Conservation (phyloP, 2,888 invertebrate genomes). For the Dryococelus australis region DNA sequence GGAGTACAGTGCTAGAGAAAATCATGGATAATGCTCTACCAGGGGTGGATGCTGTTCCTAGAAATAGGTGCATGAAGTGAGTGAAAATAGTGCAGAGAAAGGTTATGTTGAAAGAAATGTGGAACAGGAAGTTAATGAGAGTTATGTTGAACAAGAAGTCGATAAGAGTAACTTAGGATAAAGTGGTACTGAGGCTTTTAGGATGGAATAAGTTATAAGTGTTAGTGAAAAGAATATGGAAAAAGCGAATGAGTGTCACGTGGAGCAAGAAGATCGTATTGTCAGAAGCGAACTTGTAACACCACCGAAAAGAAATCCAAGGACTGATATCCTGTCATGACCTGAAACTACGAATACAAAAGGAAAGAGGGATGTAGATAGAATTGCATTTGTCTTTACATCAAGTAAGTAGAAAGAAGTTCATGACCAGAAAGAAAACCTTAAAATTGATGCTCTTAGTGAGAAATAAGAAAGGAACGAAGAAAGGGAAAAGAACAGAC, state of each 20-base stretch:
- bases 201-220: background rate
- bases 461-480: background rate
- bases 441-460: slow-evolving; percentile 21
- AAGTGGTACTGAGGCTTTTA: background rate
- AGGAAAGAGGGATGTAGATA: slow-evolving; percentile 17
- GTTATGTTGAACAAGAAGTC: background rate
- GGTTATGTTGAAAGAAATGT: background rate
- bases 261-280: background rate
- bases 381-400: too few species aligned
- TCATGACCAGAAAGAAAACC: slow-evolving; percentile 21
- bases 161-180: background rate
- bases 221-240: too few species aligned
- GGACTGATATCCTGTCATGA: background rate
- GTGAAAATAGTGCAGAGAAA: too few species aligned
- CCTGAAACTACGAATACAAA: background rate
- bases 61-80: background rate
- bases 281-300: background rate
- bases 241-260: background rate
- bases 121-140: background rate
- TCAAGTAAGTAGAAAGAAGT: slow-evolving; percentile 25
- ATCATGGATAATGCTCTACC: background rate
- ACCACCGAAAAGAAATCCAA: too few species aligned
- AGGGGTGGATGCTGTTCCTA: background rate
- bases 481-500: background rate
- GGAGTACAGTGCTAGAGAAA: background rate